A percentile compares a stretch with the other conserved stretches of the same genome.
Evolutionary conservation across 2,113 vertebrate species (phyloP).

Genomic region (Antigone vipio): DNA sequence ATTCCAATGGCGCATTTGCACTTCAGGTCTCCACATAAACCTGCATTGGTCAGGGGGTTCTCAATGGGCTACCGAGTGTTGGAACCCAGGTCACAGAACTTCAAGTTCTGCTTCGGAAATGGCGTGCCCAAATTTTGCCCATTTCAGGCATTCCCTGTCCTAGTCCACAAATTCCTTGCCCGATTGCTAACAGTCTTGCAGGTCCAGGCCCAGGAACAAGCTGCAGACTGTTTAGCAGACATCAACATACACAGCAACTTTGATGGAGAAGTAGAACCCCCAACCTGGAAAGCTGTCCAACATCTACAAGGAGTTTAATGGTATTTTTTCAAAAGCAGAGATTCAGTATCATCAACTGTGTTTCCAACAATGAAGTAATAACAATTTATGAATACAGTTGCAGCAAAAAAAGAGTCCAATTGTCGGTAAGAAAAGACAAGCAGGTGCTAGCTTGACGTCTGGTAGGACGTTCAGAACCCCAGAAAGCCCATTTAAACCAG

Average conservation of each 20-base stretch:
- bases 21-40: not conserved
- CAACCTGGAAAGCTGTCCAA: not conserved
- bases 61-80: too few relatives aligned
- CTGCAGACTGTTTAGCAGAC: not conserved
- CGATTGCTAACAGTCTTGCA: not conserved
- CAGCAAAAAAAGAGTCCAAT: not conserved
- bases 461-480: not conserved
- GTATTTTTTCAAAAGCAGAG: not conserved
- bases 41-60: not conserved
- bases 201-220: not conserved
- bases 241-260: not conserved
- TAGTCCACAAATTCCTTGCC: not conserved
- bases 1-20: not conserved
- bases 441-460: not conserved
- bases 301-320: not conserved
- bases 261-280: not conserved
- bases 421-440: not conserved
- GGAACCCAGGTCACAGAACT: not conserved
- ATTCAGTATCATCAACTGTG: not conserved
- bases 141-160: not conserved
- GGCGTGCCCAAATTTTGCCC: not conserved
- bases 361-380: not conserved
- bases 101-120: not conserved
- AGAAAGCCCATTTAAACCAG: not conserved
- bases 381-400: not conserved